A percentile compares a stretch with the other conserved stretches of the same genome.
Conservation (phyloP, 1,140 invertebrate species). For the Drosophila mayri region DNA sequence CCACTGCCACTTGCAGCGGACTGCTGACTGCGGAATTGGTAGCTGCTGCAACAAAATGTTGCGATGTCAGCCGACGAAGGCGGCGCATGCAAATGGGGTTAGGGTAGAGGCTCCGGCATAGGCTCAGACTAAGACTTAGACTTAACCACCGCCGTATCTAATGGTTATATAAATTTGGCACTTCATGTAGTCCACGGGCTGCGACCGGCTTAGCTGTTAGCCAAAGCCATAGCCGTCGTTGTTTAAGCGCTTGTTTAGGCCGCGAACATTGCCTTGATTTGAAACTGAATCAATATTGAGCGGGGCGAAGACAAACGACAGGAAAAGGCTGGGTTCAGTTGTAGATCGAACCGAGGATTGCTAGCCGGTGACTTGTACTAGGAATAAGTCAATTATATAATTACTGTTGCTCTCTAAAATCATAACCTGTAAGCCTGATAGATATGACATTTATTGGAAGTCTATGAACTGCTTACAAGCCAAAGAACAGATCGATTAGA, state of each 20-base stretch:
- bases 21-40: conserved; percentile 72
- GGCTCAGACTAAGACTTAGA: conserved; percentile 11
- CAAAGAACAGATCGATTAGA: not conserved
- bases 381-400: conserved; percentile 47
- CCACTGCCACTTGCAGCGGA: conserved; percentile 32
- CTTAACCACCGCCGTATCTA: conserved; percentile 64
- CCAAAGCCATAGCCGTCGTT: conserved; percentile 36
- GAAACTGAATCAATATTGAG: conserved; percentile 49
- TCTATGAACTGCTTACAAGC: too few species aligned
- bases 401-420: conserved; percentile 11
- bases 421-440: conserved; percentile 2
- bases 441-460: not conserved
- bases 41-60: conserved; percentile 78
- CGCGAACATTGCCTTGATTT: conserved; percentile 45
- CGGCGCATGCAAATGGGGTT: conserved; percentile 78
- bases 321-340: conserved; percentile 59
- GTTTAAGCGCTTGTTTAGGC: conserved; percentile 49
- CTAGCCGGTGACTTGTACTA: conserved; percentile 18
- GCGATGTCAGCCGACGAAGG: conserved; percentile 68
- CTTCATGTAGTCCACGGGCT: conserved; percentile 59
- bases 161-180: conserved; percentile 77
- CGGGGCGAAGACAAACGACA: conserved; percentile 46
- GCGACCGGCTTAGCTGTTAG: conserved; percentile 24
- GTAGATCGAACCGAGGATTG: conserved; percentile 50
- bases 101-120: conserved; percentile 37